phyloP scores from a whole-genome alignment of 2,888 invertebrate species.

The Tribolium freemani region DNA sequence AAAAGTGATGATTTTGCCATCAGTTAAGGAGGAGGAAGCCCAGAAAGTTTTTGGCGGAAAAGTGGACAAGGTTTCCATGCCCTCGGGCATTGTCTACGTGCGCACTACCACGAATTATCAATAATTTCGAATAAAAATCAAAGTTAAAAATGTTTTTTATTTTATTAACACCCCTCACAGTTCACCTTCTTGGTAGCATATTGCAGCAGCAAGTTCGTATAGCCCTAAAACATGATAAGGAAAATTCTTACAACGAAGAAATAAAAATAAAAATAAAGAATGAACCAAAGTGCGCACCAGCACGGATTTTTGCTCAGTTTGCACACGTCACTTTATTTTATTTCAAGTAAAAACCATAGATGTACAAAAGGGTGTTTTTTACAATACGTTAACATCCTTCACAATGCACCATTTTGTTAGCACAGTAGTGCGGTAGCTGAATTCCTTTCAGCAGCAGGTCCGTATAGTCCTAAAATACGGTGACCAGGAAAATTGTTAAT shows the following conservation, averaged over 20 bases:
- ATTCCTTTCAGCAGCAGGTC: slow-evolving; percentile 21
- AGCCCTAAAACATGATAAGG: too few species aligned
- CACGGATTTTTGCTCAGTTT: too few species aligned
- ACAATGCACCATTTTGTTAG: slow-evolving; percentile 22
- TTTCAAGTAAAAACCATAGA: not conserved
- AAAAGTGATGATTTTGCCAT: slow-evolving; percentile 85
- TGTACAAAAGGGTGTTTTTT: not conserved
- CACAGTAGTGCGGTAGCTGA: slow-evolving; percentile 21
- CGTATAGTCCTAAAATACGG: not conserved
- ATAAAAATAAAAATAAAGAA: too few species aligned
- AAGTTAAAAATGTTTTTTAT: not conserved
- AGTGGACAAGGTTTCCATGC: slow-evolving; percentile 77
- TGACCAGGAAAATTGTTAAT: not conserved
- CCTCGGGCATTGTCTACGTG: slow-evolving; percentile 83
- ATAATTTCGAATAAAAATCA: slow-evolving; percentile 44
- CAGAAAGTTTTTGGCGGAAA: slow-evolving; percentile 78
- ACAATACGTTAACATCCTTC: slow-evolving; percentile 18
- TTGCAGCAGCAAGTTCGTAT: too few species aligned
- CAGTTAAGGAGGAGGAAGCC: slow-evolving; percentile 77
- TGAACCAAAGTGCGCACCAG: too few species aligned
- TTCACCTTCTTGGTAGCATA: too few species aligned
- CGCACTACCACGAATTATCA: slow-evolving; percentile 79
- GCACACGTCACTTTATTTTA: too few species aligned
- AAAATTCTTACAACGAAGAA: too few species aligned
- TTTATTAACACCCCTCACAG: too few species aligned